These are phyloP conservation scores for Archocentrus centrarchus DNA, from an alignment of 2,113 vertebrate species.

Conservation along the genomic window DNA sequence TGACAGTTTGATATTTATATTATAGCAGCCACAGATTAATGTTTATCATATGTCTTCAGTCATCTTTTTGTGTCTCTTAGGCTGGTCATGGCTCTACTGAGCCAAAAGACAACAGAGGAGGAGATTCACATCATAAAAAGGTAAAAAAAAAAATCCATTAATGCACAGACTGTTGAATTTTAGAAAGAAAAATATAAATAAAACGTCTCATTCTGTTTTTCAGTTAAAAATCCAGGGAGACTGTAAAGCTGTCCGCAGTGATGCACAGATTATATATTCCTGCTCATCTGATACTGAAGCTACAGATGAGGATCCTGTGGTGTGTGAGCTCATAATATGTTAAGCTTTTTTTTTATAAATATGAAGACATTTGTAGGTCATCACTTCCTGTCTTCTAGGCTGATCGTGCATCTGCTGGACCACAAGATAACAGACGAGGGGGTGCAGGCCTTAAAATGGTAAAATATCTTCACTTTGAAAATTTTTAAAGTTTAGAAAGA, in stretches of 20 bases:
- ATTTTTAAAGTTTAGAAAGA: neutral
- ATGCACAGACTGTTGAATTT: neutral
- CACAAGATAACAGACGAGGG: neutral
- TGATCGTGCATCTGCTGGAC: neutral
- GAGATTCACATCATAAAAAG: neutral
- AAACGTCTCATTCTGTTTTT: neutral
- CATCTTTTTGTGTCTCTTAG: constrained; percentile 3
- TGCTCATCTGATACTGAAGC: neutral
- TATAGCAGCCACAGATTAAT: neutral
- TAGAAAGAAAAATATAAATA: neutral
- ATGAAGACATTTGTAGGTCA: neutral
- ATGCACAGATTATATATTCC: neutral
- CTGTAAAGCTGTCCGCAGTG: neutral
- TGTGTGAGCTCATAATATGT: neutral
- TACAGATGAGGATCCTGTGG: neutral
- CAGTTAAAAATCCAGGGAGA: neutral
- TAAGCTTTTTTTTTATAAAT: neutral
- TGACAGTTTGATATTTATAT: neutral
- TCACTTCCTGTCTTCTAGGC: neutral
- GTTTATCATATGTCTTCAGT: neutral
- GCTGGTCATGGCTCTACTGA: neutral
- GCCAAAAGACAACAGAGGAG: neutral
- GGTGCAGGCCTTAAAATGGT: neutral
- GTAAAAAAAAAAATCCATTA: neutral
- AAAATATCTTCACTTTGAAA: neutral